Evolutionary conservation across 1,140 invertebrate species (phyloP).

Genomic region (Brachystomella parvula): DNA sequence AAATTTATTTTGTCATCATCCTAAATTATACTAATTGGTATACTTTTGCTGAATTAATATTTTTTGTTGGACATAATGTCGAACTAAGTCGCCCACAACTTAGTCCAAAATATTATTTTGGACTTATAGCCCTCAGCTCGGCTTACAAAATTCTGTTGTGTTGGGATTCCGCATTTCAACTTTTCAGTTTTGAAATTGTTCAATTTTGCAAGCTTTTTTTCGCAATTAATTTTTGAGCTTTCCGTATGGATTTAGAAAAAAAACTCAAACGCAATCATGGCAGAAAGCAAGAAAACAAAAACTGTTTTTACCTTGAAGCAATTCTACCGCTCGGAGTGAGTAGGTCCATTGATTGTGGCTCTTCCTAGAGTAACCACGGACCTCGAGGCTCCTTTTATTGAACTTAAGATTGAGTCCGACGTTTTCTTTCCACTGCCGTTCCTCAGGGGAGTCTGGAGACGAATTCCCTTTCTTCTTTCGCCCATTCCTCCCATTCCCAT

Average conservation of each 20-base stretch:
- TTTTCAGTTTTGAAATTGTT: too few relatives aligned
- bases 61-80: too few relatives aligned
- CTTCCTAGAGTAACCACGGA: constrained; percentile 69
- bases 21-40: too few relatives aligned
- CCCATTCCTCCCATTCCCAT: constrained; percentile 8
- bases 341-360: constrained; percentile 64
- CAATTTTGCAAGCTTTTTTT: too few relatives aligned
- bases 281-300: too few relatives aligned
- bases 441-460: not conserved
- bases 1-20: not conserved
- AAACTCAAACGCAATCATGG: too few relatives aligned
- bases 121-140: too few relatives aligned
- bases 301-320: constrained; percentile 47
- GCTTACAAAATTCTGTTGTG: too few relatives aligned
- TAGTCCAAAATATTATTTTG: not conserved
- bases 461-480: constrained; percentile 7
- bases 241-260: too few relatives aligned
- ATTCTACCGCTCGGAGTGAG: constrained; percentile 63
- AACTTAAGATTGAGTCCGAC: constrained; percentile 72
- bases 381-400: constrained; percentile 65
- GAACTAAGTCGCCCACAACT: constrained; percentile 17
- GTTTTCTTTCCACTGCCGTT: not conserved
- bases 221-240: too few relatives aligned
- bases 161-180: too few relatives aligned
- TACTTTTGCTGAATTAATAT: too few relatives aligned